Evolutionary conservation across 1,140 invertebrate genomes (phyloP).

Genomic region (Pogonognathellus flavescens): DNA sequence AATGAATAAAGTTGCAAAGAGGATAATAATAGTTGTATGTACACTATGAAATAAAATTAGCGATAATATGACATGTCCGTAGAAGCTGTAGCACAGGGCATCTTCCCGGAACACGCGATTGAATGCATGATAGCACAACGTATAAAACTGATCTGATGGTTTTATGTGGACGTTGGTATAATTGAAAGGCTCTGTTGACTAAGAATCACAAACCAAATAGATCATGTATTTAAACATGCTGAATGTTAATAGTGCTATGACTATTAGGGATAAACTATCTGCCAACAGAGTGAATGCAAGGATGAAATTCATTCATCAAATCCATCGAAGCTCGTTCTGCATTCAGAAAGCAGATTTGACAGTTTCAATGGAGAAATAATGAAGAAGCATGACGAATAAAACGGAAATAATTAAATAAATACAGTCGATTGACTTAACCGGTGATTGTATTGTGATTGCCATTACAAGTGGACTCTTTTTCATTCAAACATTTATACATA

Average conservation of each 20-base stretch:
- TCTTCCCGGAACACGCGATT: conserved; percentile 1
- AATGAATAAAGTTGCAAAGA: conserved; percentile 27
- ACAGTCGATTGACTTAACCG: conserved; percentile 40
- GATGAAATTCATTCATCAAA: neutral
- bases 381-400: conserved; percentile 44
- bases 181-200: conserved; percentile 1
- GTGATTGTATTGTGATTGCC: conserved; percentile 23
- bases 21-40: neutral
- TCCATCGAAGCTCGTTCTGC: neutral
- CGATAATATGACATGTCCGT: conserved; percentile 12
- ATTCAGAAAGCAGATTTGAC: neutral
- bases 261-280: neutral
- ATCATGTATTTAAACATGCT: conserved; percentile 30
- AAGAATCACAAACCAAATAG: conserved; percentile 26
- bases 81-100: neutral
- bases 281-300: neutral
- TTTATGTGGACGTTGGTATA: neutral
- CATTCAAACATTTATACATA: neutral
- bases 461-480: neutral
- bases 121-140: neutral
- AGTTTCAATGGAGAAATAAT: conserved; percentile 38
- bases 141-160: neutral
- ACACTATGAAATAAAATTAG: conserved; percentile 15
- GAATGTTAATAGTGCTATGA: neutral
- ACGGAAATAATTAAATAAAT: conserved; percentile 50